Percentiles rank a stretch among this genome's conserved stretches.
phyloP scores from a whole-genome alignment of 2,113 vertebrate species.

The Poeciliopsis prolifica region DNA sequence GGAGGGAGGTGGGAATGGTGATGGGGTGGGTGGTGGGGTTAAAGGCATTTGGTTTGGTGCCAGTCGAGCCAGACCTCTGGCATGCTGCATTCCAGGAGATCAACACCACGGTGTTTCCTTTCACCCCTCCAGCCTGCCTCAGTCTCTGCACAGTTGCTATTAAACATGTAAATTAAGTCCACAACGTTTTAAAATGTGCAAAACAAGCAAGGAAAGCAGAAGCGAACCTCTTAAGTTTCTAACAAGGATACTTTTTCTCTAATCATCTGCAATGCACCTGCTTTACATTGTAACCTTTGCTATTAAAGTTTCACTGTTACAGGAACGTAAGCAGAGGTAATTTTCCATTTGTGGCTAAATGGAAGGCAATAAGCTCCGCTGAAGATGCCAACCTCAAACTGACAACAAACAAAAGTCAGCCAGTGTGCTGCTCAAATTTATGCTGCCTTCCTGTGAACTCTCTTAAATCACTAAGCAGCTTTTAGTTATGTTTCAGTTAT shows the following conservation, averaged over 20 bases:
- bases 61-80: slow-evolving; percentile 78
- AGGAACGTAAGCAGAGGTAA: neutral
- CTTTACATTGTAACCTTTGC: neutral
- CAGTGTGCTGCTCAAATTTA: neutral
- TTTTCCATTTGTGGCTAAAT: neutral
- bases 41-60: slow-evolving; percentile 82
- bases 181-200: neutral
- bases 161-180: neutral
- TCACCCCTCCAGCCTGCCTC: slow-evolving; percentile 62
- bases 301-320: neutral
- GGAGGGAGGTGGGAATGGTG: slow-evolving; percentile 40
- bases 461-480: slow-evolving; percentile 3
- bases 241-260: neutral
- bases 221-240: neutral
- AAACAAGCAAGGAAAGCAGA: neutral
- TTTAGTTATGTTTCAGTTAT: neutral
- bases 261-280: neutral
- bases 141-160: neutral
- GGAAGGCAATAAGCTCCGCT: neutral
- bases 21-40: slow-evolving; percentile 34
- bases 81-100: slow-evolving; percentile 82
- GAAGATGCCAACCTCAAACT: neutral
- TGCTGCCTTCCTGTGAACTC: neutral
- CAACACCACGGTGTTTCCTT: slow-evolving; percentile 82
- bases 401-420: neutral